These are phyloP conservation scores for Caenorhabditis tropicalis DNA, from an alignment of 1,140 invertebrate genomes.

Conservation along the genomic window DNA sequence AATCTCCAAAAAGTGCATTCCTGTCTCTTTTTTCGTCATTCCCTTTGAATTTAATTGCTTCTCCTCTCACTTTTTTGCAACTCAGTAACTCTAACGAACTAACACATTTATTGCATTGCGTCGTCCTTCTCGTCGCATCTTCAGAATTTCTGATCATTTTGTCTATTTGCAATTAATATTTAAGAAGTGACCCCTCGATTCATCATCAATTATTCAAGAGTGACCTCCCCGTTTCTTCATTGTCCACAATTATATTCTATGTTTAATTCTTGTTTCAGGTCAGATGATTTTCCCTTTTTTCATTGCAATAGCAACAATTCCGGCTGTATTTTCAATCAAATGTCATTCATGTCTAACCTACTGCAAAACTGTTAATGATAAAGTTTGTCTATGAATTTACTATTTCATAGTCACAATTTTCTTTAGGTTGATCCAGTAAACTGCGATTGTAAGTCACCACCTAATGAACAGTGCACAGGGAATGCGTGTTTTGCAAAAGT, in stretches of 20 bases:
- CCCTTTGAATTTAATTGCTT: neutral
- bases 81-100: neutral
- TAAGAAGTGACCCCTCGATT: neutral
- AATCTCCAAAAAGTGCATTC: neutral
- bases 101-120: conserved; percentile 14
- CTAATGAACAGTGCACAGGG: conserved; percentile 60
- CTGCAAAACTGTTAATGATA: conserved; percentile 56
- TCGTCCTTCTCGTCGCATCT: neutral
- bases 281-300: neutral
- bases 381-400: conserved; percentile 24
- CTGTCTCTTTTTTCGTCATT: neutral
- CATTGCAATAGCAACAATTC: neutral
- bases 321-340: neutral
- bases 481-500: conserved; percentile 70
- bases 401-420: neutral
- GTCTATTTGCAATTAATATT: conserved; percentile 25
- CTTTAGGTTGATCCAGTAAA: conserved; percentile 46
- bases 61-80: neutral
- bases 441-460: conserved; percentile 53
- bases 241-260: neutral
- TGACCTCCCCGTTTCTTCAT: neutral
- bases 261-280: neutral
- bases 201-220: neutral
- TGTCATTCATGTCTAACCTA: conserved; percentile 60
- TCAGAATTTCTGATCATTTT: conserved; percentile 28